Percentiles rank a stretch among this genome's conserved stretches.
Conservation (phyloP, 2,113 vertebrate genomes). For the Poicephalus gulielmi region DNA sequence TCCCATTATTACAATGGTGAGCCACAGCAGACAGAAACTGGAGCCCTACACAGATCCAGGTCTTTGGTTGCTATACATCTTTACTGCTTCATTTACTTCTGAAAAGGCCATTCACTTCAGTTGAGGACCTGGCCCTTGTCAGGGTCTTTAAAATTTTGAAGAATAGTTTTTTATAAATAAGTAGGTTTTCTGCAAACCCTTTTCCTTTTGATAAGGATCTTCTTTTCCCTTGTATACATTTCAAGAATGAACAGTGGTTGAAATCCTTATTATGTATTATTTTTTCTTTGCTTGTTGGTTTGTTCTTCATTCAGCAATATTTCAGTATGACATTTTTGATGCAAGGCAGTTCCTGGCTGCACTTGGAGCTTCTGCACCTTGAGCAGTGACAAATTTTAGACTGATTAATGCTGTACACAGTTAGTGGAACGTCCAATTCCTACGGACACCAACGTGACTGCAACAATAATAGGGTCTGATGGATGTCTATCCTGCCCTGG, state of each 20-base stretch:
- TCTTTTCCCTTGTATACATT: neutral
- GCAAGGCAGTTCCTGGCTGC: neutral
- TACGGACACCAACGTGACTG: neutral
- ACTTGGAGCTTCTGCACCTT: neutral
- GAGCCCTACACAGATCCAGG: neutral
- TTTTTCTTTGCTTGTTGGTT: neutral
- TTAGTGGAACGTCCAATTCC: neutral
- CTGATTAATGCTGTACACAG: conserved; percentile 20
- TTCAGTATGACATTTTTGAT: neutral
- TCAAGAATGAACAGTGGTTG: neutral
- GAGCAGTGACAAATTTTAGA: neutral
- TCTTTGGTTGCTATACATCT: neutral
- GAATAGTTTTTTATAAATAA: neutral
- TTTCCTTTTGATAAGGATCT: neutral
- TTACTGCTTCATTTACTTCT: neutral
- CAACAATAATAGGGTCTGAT: neutral
- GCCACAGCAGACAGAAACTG: neutral
- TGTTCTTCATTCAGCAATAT: neutral
- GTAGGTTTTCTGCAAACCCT: neutral
- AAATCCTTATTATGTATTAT: neutral
- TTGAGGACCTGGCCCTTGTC: neutral
- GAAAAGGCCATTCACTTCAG: neutral
- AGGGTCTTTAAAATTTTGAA: neutral
- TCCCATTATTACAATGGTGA: neutral
- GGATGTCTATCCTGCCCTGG: neutral